phyloP scores from a whole-genome alignment of 2,888 invertebrate genomes.

The Drosophila kambysellisi region DNA sequence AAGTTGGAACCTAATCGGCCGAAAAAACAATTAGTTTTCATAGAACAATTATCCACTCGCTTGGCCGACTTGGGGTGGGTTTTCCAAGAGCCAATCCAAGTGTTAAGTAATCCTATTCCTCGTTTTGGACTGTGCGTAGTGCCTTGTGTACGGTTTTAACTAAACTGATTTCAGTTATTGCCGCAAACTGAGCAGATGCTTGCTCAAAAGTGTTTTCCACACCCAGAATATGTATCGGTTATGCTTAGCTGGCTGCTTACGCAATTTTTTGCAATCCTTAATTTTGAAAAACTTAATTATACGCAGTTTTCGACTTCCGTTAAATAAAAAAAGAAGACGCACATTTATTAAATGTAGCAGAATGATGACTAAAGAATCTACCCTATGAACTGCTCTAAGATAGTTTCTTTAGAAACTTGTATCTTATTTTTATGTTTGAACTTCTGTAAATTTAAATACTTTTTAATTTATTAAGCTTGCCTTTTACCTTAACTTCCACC shows the following conservation, averaged over 20 bases:
- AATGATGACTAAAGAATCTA: not conserved
- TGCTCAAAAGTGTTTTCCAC: constrained; percentile 1
- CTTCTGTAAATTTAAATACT: not conserved
- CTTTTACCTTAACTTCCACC: not conserved
- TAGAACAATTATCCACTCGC: not conserved
- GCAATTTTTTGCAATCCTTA: constrained; percentile 7
- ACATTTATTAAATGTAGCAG: not conserved
- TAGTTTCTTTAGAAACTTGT: not conserved
- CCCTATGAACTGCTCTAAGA: not conserved
- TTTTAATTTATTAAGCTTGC: not conserved
- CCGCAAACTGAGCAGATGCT: not conserved
- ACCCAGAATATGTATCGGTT: constrained; percentile 2
- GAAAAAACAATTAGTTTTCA: constrained; percentile 1
- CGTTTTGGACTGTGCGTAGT: constrained; percentile 1
- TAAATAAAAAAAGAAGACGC: not conserved
- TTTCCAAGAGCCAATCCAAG: not conserved
- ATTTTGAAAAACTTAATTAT: constrained; percentile 7
- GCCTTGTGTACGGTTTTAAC: not conserved
- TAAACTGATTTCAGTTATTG: not conserved
- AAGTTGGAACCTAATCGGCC: not conserved
- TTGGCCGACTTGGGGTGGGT: not conserved
- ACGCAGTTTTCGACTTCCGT: constrained; percentile 11
- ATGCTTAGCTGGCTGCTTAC: constrained; percentile 24
- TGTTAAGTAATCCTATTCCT: not conserved
- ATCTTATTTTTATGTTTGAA: not conserved